Evolutionary conservation across 2,113 vertebrate species (phyloP).

Genomic region (Anthoscopus minutus): DNA sequence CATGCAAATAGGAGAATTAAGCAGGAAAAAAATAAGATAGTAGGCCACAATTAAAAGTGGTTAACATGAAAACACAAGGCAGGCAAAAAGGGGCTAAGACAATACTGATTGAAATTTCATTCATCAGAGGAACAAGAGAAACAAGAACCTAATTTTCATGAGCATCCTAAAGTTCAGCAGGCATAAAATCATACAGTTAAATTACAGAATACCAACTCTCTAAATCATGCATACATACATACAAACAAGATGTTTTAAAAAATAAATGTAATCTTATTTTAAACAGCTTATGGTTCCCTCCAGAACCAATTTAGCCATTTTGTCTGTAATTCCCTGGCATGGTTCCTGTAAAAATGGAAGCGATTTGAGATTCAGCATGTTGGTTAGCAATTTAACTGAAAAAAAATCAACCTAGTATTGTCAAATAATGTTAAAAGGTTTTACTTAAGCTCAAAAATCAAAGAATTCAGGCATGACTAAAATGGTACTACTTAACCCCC

Average conservation of each 20-base stretch:
- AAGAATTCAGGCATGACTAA: slow-evolving; percentile 34
- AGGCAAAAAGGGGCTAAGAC: slow-evolving; percentile 19
- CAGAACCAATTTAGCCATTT: slow-evolving; percentile 72
- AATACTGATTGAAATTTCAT: slow-evolving; percentile 59
- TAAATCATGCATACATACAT: slow-evolving; percentile 73
- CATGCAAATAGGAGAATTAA: slow-evolving; percentile 15
- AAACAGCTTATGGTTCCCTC: slow-evolving; percentile 50
- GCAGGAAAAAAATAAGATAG: background rate
- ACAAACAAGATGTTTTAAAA: slow-evolving; percentile 72
- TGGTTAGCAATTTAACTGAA: slow-evolving; percentile 51
- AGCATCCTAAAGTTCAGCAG: slow-evolving; percentile 52
- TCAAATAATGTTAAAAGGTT: slow-evolving; percentile 51
- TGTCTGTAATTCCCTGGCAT: slow-evolving; percentile 62
- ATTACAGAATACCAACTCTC: slow-evolving; percentile 64
- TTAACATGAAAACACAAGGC: slow-evolving; percentile 16
- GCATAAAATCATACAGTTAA: slow-evolving; percentile 68
- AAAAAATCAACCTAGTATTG: slow-evolving; percentile 1
- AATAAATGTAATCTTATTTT: slow-evolving; percentile 71
- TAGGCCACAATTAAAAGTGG: slow-evolving; percentile 3
- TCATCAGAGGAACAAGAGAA: slow-evolving; percentile 44
- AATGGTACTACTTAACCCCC: slow-evolving; percentile 19
- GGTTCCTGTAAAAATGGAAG: slow-evolving; percentile 55
- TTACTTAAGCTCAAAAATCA: slow-evolving; percentile 53
- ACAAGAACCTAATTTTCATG: slow-evolving; percentile 55
- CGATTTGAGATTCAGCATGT: slow-evolving; percentile 68